Conservation (phyloP, 2,888 invertebrate genomes). For the Zootermopsis nevadensis region DNA sequence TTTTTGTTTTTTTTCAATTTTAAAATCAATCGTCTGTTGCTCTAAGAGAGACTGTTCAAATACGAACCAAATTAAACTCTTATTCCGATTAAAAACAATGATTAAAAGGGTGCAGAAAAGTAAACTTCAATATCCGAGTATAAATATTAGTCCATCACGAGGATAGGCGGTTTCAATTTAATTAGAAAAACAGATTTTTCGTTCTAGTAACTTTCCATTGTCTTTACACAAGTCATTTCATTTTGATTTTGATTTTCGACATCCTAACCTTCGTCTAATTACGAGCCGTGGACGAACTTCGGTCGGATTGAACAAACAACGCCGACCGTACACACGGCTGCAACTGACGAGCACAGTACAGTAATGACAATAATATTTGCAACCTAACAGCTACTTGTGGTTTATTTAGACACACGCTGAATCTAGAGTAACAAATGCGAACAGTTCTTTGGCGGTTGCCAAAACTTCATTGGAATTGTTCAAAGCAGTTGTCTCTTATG, state of each 20-base stretch:
- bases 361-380: no score
- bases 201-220: background rate
- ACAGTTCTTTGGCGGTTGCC: no score
- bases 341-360: background rate
- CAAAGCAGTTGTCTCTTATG: no score
- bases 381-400: no score
- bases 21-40: background rate
- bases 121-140: conserved; percentile 5
- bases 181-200: conserved; percentile 20
- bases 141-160: background rate
- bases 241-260: background rate
- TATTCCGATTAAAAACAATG: background rate
- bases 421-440: no score
- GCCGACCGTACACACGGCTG: background rate
- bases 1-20: background rate
- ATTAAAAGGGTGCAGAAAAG: background rate
- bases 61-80: conserved; percentile 9
- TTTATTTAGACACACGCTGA: no score
- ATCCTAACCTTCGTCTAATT: background rate
- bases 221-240: background rate
- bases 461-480: no score
- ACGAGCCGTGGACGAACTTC: background rate
- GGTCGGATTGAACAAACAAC: background rate
- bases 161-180: background rate
- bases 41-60: background rate